Conservation (phyloP, 2,888 invertebrate species). For the Oegoconia quadripuncta region DNA sequence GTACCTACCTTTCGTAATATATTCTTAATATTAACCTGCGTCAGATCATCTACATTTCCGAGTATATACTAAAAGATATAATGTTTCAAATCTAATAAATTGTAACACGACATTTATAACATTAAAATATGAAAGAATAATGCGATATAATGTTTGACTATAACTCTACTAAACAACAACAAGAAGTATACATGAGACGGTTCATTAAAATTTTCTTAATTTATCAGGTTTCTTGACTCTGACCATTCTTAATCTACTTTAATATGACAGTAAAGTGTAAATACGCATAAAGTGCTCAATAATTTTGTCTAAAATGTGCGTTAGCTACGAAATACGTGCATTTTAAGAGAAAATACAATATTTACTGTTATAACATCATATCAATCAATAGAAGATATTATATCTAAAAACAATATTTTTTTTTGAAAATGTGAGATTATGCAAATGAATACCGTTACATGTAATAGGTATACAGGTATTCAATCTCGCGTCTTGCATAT, state of each 20-base stretch:
- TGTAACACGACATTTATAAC: conserved; percentile 37
- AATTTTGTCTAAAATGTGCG: conserved; percentile 12
- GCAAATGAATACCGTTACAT: conserved; percentile 52
- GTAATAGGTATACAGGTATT: too few relatives aligned
- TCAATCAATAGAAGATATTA: conserved; percentile 6
- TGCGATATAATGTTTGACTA: conserved; percentile 18
- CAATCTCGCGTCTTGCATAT: conserved; percentile 68
- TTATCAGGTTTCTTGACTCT: conserved; percentile 68
- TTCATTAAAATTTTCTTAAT: conserved; percentile 31
- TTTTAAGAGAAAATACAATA: conserved; percentile 13
- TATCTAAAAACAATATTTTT: conserved; percentile 7
- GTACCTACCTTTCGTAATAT: conserved; percentile 8
- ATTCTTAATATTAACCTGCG: conserved; percentile 50
- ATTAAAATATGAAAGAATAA: conserved; percentile 25
- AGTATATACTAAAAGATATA: conserved; percentile 21
- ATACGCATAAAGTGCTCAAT: conserved; percentile 2
- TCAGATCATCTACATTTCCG: conserved; percentile 40
- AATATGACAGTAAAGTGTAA: background rate
- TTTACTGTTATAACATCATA: conserved; percentile 14
- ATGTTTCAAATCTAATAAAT: conserved; percentile 19
- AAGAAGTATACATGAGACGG: conserved; percentile 25
- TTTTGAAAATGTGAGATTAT: conserved; percentile 46
- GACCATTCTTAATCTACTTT: conserved; percentile 23
- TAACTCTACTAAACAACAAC: background rate
- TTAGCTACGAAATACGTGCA: conserved; percentile 6